phyloP scores from a whole-genome alignment of 1,140 invertebrate genomes.

The Leguminivora glycinivorella region DNA sequence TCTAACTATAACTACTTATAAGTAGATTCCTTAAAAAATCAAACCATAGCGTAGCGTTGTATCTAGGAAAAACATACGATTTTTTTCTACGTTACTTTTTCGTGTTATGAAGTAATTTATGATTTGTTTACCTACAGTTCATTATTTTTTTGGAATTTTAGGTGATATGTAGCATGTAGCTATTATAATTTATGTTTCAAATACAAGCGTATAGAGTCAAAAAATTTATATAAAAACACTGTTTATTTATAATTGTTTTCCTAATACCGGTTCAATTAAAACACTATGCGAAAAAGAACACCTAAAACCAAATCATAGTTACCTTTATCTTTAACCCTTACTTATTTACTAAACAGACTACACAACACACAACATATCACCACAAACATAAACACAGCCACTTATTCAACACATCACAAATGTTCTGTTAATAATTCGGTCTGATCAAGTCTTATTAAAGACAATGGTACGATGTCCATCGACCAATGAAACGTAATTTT shows the following conservation, averaged over 20 bases:
- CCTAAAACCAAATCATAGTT: not conserved
- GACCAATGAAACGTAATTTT: not conserved
- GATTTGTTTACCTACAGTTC: too few species aligned
- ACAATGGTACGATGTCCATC: slow-evolving; percentile 2
- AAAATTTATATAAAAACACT: not conserved
- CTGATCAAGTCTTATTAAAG: not conserved
- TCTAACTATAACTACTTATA: too few species aligned
- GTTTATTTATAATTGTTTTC: not conserved
- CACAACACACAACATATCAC: slow-evolving; percentile 3
- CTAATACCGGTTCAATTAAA: not conserved
- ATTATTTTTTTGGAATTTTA: too few species aligned
- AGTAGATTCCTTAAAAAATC: too few species aligned
- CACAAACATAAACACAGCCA: not conserved
- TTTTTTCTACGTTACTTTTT: too few species aligned
- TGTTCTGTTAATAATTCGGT: not conserved
- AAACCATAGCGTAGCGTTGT: too few species aligned
- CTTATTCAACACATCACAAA: not conserved
- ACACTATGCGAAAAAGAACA: not conserved
- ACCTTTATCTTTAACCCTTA: not conserved
- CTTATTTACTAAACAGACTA: not conserved
- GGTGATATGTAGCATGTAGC: too few species aligned
- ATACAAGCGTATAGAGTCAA: too few species aligned
- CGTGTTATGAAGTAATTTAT: too few species aligned
- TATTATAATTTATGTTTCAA: too few species aligned
- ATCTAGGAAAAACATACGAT: too few species aligned